phyloP scores from a whole-genome alignment of 2,797 vertebrate genomes.

The Erethizon dorsatum region DNA sequence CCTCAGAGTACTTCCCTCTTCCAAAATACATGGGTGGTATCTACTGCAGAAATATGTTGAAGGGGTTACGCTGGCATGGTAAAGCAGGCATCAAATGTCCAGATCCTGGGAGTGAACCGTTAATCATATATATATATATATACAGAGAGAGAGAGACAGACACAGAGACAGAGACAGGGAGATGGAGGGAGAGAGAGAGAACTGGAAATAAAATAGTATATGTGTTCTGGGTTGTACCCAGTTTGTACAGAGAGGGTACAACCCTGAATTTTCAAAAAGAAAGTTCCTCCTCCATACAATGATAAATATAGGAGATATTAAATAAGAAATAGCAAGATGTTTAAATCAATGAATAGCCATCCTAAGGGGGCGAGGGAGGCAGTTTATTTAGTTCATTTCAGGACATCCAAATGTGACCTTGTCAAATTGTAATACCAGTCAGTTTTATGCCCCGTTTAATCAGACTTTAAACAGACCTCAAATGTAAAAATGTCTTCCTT shows the following conservation, averaged over 20 bases:
- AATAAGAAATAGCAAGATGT: neutral
- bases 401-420: neutral
- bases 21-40: fast-evolving
- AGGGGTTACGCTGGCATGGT: no score
- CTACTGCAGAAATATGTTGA: neutral
- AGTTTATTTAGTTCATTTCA: neutral
- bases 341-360: neutral
- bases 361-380: no score
- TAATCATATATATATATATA: neutral
- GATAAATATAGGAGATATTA: neutral
- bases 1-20: neutral
- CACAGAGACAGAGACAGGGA: neutral
- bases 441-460: neutral
- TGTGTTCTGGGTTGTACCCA: neutral
- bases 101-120: neutral
- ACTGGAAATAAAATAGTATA: neutral
- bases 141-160: neutral
- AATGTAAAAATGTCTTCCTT: conserved; percentile 28
- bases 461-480: conserved; percentile 10
- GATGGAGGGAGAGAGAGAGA: neutral
- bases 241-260: neutral
- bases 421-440: neutral
- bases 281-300: neutral
- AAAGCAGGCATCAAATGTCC: neutral
- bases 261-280: neutral